Evolutionary conservation across 2,113 vertebrate species (phyloP).

Genomic region (Burhinus bistriatus): DNA sequence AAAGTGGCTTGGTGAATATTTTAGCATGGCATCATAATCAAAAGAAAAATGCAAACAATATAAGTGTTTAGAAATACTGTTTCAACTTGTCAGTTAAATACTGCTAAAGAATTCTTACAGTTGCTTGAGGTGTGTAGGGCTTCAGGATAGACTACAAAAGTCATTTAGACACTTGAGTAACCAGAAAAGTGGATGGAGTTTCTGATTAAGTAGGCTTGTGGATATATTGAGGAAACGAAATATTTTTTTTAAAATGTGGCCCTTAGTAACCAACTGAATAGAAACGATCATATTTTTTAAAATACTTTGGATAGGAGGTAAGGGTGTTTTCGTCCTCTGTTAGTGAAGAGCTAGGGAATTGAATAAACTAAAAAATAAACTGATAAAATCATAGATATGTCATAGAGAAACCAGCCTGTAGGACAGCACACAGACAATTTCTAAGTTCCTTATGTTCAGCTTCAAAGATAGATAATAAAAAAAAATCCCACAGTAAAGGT

Average conservation of each 20-base stretch:
- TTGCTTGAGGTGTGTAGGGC: background rate
- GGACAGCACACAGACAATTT: background rate
- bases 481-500: background rate
- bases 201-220: background rate
- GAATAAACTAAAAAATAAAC: background rate
- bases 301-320: background rate
- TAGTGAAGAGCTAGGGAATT: background rate
- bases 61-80: background rate
- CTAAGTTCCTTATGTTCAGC: background rate
- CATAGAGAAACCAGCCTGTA: background rate
- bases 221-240: background rate
- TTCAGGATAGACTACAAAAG: background rate
- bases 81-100: background rate
- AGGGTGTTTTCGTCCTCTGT: background rate
- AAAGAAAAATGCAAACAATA: background rate
- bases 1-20: background rate
- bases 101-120: background rate
- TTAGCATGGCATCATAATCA: background rate
- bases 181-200: background rate
- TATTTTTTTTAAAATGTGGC: background rate
- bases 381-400: background rate
- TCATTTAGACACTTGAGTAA: background rate
- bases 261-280: background rate
- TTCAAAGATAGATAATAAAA: background rate
- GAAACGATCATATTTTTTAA: background rate